Evolutionary conservation across 2,888 invertebrate species (phyloP).

Genomic region (Pyralis farinalis): DNA sequence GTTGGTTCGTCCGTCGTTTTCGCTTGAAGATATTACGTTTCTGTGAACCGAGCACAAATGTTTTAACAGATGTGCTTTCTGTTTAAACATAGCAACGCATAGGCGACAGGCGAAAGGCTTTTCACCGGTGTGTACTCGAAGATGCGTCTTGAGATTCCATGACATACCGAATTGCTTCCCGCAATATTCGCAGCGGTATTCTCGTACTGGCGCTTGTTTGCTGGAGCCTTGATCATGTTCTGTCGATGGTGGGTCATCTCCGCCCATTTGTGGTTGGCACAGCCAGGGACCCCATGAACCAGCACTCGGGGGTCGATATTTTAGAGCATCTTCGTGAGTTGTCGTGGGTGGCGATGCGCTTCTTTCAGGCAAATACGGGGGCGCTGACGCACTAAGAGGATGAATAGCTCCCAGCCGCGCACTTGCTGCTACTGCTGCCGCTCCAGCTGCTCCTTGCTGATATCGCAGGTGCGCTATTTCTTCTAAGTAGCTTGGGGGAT

Average conservation of each 20-base stretch:
- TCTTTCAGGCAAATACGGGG: conserved; percentile 84
- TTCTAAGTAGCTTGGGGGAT: conserved; percentile 88
- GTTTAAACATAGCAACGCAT: conserved; percentile 95
- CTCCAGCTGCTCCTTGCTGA: conserved; percentile 81
- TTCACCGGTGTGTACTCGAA: conserved; percentile 93
- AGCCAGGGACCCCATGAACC: conserved; percentile 87
- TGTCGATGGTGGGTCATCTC: conserved; percentile 64
- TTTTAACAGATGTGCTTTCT: conserved; percentile 93
- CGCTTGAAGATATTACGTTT: conserved; percentile 92
- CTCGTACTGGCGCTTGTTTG: conserved; percentile 86
- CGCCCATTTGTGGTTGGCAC: conserved; percentile 84
- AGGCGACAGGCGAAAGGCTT: conserved; percentile 94
- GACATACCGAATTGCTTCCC: conserved; percentile 96
- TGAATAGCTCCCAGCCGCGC: conserved; percentile 75
- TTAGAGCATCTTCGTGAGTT: conserved; percentile 79
- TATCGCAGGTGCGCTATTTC: conserved; percentile 84
- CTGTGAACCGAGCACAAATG: conserved; percentile 94
- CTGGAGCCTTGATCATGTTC: conserved; percentile 79
- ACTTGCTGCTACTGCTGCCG: conserved; percentile 81
- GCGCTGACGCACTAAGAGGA: conserved; percentile 87
- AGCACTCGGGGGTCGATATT: conserved; percentile 86
- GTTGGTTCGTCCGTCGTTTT: conserved; percentile 84
- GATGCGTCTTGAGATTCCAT: conserved; percentile 94
- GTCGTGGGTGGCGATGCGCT: conserved; percentile 82
- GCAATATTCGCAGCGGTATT: conserved; percentile 94